Base-by-base conservation (phyloP, 2,113 vertebrate genomes). In the Chloroceryle aenea region DNA sequence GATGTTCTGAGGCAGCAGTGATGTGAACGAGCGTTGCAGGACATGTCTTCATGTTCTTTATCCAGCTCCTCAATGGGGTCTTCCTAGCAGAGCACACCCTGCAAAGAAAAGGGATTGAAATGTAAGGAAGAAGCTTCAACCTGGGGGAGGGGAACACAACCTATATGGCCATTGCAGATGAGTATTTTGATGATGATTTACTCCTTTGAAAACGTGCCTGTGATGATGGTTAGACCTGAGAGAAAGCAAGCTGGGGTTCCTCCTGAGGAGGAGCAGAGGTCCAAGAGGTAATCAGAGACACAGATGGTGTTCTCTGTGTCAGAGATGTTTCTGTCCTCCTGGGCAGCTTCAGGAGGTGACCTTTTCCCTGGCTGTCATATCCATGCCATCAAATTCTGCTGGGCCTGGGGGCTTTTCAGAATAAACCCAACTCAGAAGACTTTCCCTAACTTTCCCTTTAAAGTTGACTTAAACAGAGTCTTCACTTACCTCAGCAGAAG, bases 301-400 rank as follows among this genome's bases (percentile, higher is more conserved):
- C 84, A 96, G 92, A 93, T 95, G 95, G 82, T 77, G 76, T 79
- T 78, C 52, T 76, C 68, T 56, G 47, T 78, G 90, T 48, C 53
- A 78, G 95, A 74, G 89, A 76, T 34, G 43, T 56, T 95, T 64
- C 61, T 18, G 7, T 62, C 72, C 90, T 94, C 92, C 71, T 73
- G 89, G 92, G 82, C 90, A 95, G 64, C 85, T 75, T 45, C 12
- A 13, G 43, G 64, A 93, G 58, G 25, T 85, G 96, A 89, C 89
- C 84, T 93, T 95, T 93, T 72, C 59, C 48, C 47, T 85, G 32
- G 45, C 92, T 97, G 96, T 96, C 96, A 95, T 4, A 78, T 64
- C 95, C 40, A 25, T 48, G 69, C 62, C 78, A 63, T 97, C 96
- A 96, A 81, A 66, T 29, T 34, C 75, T 85, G 62, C 62, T 3